These are phyloP conservation scores for Buceros bicornis DNA, from an alignment of 2,797 vertebrate species.

Conservation along the genomic window DNA sequence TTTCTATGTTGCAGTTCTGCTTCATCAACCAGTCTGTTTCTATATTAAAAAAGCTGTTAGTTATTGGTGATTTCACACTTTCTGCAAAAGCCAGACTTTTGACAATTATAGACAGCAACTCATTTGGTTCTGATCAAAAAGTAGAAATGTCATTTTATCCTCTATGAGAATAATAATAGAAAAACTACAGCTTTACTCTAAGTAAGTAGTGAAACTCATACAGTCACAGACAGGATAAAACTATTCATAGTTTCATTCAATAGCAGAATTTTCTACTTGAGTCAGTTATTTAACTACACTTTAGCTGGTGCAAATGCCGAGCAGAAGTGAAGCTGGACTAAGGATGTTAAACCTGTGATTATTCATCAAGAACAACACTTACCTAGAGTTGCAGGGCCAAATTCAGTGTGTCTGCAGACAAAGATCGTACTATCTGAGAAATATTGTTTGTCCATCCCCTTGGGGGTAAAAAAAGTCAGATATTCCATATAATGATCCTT, in stretches of 20 bases:
- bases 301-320: background rate
- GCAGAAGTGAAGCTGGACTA: background rate
- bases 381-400: background rate
- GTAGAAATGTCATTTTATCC: background rate
- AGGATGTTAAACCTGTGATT: background rate
- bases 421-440: background rate
- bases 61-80: conserved; percentile 11
- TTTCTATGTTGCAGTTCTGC: background rate
- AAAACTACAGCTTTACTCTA: background rate
- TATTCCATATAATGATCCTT: background rate
- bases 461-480: background rate
- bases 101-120: conserved; percentile 29
- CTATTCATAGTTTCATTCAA: background rate
- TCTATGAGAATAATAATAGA: background rate
- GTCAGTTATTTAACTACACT: background rate
- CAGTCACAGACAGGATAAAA: background rate
- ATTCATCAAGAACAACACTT: background rate
- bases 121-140: background rate
- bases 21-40: background rate
- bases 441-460: background rate
- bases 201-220: background rate
- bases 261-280: background rate
- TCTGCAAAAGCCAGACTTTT: conserved; percentile 7
- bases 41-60: background rate
- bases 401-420: background rate